Conservation (phyloP, 2,888 invertebrate species). For the Tinea semifulvella region DNA sequence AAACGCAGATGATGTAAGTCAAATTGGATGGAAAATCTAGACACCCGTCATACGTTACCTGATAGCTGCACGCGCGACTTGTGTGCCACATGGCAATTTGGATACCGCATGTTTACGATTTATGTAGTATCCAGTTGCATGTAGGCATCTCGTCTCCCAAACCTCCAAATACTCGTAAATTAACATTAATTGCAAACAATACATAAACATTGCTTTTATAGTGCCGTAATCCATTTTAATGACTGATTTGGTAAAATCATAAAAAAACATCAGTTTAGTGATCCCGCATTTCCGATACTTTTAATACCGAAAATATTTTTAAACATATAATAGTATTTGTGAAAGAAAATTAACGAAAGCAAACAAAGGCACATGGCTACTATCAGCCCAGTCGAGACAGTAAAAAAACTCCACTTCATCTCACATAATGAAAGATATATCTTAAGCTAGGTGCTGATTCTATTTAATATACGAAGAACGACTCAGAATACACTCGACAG, state of each 20-base stretch:
- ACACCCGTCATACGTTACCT: constrained; percentile 19
- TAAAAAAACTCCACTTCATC: background rate
- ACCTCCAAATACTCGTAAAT: background rate
- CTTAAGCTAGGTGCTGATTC: constrained; percentile 20
- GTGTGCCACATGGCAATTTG: background rate
- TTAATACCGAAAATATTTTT: too few relatives aligned
- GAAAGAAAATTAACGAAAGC: background rate
- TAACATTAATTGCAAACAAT: background rate
- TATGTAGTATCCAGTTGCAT: background rate
- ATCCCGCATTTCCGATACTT: too few relatives aligned
- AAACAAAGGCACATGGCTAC: background rate
- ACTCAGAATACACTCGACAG: constrained; percentile 30
- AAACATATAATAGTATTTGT: too few relatives aligned
- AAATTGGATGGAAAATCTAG: constrained; percentile 45
- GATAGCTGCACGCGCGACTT: constrained; percentile 20
- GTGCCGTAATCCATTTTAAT: too few relatives aligned
- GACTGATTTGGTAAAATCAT: too few relatives aligned
- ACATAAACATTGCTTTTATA: constrained; percentile 3
- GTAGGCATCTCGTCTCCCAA: background rate
- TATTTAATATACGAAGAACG: constrained; percentile 34
- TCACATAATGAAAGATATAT: background rate
- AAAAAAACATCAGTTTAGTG: too few relatives aligned
- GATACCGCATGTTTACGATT: constrained; percentile 5
- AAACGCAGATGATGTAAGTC: constrained; percentile 41
- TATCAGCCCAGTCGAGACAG: background rate